A percentile compares a stretch with the other conserved stretches of the same genome.
phyloP scores from a whole-genome alignment of 2,797 vertebrate genomes.

The Rhincodon typus region DNA sequence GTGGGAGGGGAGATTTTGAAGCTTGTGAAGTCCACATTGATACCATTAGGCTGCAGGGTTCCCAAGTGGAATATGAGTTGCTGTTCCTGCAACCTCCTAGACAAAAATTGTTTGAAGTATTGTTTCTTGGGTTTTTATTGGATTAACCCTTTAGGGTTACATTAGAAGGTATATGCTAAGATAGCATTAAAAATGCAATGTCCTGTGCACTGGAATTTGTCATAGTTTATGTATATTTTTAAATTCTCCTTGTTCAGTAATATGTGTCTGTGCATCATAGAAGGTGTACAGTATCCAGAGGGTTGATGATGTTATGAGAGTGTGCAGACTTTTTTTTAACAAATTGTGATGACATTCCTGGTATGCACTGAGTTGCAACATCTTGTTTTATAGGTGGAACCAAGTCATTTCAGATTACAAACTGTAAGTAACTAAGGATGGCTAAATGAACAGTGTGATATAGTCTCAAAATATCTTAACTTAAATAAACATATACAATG shows the following conservation, averaged over 20 bases:
- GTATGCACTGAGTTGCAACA: not conserved
- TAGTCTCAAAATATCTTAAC: not conserved
- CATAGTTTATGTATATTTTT: not conserved
- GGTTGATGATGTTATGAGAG: not conserved
- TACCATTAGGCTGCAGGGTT: too few species aligned
- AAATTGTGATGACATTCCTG: not conserved
- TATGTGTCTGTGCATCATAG: not conserved
- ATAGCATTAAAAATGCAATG: not conserved
- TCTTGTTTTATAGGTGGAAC: conserved; percentile 36
- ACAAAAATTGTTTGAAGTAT: not conserved
- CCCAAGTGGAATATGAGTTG: too few species aligned
- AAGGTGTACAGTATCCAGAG: not conserved
- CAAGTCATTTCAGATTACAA: conserved; percentile 36
- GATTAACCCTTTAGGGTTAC: not conserved
- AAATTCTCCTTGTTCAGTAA: not conserved
- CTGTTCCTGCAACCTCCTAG: too few species aligned
- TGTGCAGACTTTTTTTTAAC: not conserved
- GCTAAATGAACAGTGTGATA: not conserved
- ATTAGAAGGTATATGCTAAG: not conserved
- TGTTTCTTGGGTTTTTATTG: too few species aligned
- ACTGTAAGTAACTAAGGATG: conserved; percentile 9
- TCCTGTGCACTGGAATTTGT: not conserved
- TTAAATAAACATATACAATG: not conserved
- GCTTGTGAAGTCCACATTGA: too few species aligned
- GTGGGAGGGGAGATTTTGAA: too few species aligned